These are phyloP conservation scores for Oncorhynchus gorbuscha DNA, from an alignment of 2,113 vertebrate genomes.

Conservation along the genomic window DNA sequence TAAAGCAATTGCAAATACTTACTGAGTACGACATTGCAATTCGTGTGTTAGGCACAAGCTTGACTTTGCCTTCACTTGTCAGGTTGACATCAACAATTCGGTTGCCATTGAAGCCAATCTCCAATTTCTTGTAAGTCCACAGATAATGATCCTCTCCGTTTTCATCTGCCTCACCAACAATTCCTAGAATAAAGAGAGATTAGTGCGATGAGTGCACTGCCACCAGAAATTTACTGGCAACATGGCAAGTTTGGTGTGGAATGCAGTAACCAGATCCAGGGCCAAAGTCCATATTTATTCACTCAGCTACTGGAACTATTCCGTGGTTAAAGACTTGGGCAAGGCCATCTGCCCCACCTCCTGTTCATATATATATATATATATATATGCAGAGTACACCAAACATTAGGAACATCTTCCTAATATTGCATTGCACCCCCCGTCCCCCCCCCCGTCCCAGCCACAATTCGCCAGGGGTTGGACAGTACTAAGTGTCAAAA, in stretches of 20 bases:
- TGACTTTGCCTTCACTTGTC: constrained; percentile 97
- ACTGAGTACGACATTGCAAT: constrained; percentile 98
- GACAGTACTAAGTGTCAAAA: no score
- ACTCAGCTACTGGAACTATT: constrained; percentile 66
- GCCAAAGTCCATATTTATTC: constrained; percentile 41
- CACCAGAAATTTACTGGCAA: not conserved
- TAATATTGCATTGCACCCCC: no score
- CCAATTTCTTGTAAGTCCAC: constrained; percentile 98
- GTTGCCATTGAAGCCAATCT: constrained; percentile 96
- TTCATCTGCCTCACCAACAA: constrained; percentile 98
- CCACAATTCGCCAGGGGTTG: no score
- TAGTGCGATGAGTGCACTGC: not conserved
- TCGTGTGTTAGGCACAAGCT: constrained; percentile 95
- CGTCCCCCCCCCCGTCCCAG: no score
- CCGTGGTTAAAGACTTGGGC: not conserved
- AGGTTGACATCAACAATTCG: constrained; percentile 98
- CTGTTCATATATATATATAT: no score
- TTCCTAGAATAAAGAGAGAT: constrained; percentile 89
- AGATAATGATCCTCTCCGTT: constrained; percentile 97
- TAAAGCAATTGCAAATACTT: constrained; percentile 66
- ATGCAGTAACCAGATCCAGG: constrained; percentile 31
- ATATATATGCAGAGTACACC: not conserved
- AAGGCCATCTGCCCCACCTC: constrained; percentile 31
- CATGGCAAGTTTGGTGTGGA: not conserved
- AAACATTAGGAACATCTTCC: no score